Base-by-base conservation (phyloP, 2,888 invertebrate species). In the Caenorhabditis sp. region DNA sequence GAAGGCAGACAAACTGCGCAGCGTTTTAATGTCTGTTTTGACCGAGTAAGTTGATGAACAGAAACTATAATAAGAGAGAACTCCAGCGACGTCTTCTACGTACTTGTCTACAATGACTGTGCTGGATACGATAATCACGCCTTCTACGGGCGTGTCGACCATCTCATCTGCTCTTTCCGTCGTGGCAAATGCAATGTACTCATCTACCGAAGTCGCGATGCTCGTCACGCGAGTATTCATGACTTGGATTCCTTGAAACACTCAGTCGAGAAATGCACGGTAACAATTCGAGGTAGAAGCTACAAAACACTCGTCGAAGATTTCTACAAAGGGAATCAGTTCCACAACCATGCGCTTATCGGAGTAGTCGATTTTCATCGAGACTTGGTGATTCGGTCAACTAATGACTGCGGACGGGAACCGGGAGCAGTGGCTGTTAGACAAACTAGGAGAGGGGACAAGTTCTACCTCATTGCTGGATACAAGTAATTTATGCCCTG, bases 171-270 rank as follows among this genome's bases (percentile, higher is more conserved):
- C 8, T 68, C 68, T 1, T 68, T 68, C 2, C 68, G 68, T 15
- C 68, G 68, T 47, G 68, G 68, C 2, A 56, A 44, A 13, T 68
- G 68, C 56, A 68, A 68, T n/a, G 47, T 44, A 20, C 56, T 56
- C 5, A 44, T 68, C 47, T 68, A 68, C 56, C 40, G 68, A 44
- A 68, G 68, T 20, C 58, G 50, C 15, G n/a, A 24, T 3, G 22
- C 24, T 2, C 22, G 22, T 1, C 26, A 53, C 26, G 26, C 53
- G 1, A 15, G 8, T n/a, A 2, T 3, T 2, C 5, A 4, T 3
- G 26, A 22, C n/a, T 4, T 53, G 13, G 26, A 53, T 3, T 9
- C 1, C 3, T 11, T 53, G 24, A 53, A 13, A 15, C 2, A 15
- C 24, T 24, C 24, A 13, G 53, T 53, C 1, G 53, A 53, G 5